Evolutionary conservation across 1,140 invertebrate species (phyloP).

Genomic region (Penaeus chinensis): DNA sequence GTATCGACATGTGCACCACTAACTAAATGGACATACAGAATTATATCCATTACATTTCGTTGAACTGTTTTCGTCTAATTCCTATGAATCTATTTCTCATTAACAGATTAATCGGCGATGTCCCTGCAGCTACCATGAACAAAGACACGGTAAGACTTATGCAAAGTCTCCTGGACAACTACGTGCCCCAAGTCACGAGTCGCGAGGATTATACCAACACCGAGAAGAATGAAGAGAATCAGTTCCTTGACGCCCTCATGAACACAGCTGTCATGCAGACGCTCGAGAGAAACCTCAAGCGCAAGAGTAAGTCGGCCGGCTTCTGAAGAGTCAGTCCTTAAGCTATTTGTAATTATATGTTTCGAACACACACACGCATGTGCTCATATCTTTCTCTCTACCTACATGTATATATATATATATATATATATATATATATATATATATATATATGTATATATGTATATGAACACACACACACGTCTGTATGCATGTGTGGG

Average conservation of each 20-base stretch:
- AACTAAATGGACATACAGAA: not conserved
- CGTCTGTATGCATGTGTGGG: no score
- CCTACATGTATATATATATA: no score
- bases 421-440: no score
- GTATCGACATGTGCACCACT: not conserved
- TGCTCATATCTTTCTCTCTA: no score
- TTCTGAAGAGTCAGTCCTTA: no score
- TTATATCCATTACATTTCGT: not conserved
- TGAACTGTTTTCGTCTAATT: not conserved
- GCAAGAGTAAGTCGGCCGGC: slow-evolving; percentile 73
- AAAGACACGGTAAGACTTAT: slow-evolving; percentile 47
- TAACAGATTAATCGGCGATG: slow-evolving; percentile 48
- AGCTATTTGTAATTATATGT: no score
- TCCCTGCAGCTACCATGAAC: slow-evolving; percentile 3
- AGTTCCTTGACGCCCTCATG: slow-evolving; percentile 82
- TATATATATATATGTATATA: no score
- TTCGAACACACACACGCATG: no score
- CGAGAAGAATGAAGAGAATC: slow-evolving; percentile 80
- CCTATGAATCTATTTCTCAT: not conserved
- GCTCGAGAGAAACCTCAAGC: slow-evolving; percentile 78
- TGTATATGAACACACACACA: no score
- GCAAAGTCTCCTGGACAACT: slow-evolving; percentile 64
- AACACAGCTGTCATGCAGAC: slow-evolving; percentile 80
- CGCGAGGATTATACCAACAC: slow-evolving; percentile 77
- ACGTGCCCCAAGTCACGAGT: slow-evolving; percentile 73